phyloP scores from a whole-genome alignment of 2,888 invertebrate species.

The Glyphotaelius pellucidus region DNA sequence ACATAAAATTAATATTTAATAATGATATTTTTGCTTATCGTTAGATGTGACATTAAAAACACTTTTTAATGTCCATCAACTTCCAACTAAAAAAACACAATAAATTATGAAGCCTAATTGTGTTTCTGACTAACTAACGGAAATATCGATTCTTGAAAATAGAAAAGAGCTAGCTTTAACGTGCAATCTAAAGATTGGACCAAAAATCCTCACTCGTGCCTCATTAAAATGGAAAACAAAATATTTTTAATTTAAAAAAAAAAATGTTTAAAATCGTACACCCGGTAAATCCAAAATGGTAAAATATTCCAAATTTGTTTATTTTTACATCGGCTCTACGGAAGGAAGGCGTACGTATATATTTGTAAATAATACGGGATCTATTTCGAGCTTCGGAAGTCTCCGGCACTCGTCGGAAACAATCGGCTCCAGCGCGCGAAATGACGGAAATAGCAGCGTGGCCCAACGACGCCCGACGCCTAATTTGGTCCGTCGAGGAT shows the following conservation, averaged over 20 bases:
- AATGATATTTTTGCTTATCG: neutral
- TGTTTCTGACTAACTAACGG: neutral
- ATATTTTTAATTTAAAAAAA: neutral
- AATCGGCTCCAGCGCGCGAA: constrained; percentile 68
- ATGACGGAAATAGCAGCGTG: constrained; percentile 70
- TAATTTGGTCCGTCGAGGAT: constrained; percentile 78
- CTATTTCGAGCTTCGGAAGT: constrained; percentile 53
- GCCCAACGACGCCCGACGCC: constrained; percentile 73
- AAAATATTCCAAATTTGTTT: constrained; percentile 37
- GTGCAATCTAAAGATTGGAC: neutral
- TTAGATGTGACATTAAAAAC: neutral
- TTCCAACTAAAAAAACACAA: neutral
- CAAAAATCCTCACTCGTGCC: neutral
- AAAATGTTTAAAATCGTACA: constrained; percentile 9
- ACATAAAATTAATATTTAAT: constrained; percentile 60
- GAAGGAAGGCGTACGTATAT: constrained; percentile 44
- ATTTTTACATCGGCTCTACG: constrained; percentile 25
- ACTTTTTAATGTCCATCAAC: neutral
- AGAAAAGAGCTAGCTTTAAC: neutral
- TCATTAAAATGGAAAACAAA: no score
- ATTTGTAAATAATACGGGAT: constrained; percentile 16
- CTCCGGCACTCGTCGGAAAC: constrained; percentile 56
- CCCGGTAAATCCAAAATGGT: constrained; percentile 18
- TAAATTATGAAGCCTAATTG: neutral
- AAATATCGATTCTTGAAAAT: neutral